These are phyloP conservation scores for Micromesistius poutassou DNA, from an alignment of 2,797 vertebrate genomes.

Conservation along the genomic window DNA sequence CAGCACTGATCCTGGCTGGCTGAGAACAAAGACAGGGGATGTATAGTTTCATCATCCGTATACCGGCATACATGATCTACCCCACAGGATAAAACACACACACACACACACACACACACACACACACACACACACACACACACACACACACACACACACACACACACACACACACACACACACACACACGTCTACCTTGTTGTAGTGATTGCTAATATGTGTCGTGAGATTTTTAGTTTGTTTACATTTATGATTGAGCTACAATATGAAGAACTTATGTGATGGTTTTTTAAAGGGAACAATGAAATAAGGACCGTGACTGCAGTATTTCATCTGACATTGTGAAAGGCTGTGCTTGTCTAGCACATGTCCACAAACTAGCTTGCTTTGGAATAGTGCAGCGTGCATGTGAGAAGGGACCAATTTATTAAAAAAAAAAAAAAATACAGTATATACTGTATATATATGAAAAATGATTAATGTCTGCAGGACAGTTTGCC, in stretches of 20 bases:
- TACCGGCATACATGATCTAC: neutral
- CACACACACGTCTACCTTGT: neutral
- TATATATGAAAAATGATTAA: slow-evolving; percentile 4
- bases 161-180: neutral
- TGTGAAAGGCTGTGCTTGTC: too few species aligned
- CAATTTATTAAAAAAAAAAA: neutral
- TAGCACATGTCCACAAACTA: too few species aligned
- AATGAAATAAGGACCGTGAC: too few species aligned
- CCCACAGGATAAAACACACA: neutral
- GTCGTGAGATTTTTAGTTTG: neutral
- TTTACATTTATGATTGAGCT: neutral
- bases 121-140: slow-evolving; percentile 5
- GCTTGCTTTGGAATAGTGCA: neutral
- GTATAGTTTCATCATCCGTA: neutral
- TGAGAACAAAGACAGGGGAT: neutral
- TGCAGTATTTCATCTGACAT: too few species aligned
- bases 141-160: neutral
- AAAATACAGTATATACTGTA: slow-evolving; percentile 13
- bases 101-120: slow-evolving; percentile 9
- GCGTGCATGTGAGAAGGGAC: neutral
- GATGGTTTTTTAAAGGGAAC: too few species aligned
- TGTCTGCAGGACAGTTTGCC: slow-evolving; percentile 22
- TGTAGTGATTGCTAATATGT: neutral
- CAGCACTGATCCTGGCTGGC: neutral
- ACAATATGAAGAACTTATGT: neutral